Percentiles rank a stretch among this genome's conserved stretches.
phyloP scores from a whole-genome alignment of 2,888 invertebrate genomes.

The Eulithis testata region DNA sequence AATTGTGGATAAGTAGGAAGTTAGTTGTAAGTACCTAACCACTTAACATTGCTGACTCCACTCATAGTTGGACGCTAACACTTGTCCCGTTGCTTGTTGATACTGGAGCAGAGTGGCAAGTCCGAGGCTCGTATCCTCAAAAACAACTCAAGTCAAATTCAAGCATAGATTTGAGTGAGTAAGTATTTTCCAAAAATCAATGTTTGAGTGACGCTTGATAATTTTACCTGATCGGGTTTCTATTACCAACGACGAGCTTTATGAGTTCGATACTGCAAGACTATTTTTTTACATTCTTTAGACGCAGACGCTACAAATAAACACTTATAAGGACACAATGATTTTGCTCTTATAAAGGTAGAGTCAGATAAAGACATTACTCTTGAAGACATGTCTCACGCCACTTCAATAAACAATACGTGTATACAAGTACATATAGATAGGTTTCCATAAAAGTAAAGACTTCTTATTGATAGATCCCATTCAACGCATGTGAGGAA shows the following conservation, averaged over 20 bases:
- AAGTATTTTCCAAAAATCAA: too few species aligned
- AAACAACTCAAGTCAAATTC: too few species aligned
- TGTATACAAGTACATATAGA: background rate
- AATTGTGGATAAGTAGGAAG: slow-evolving; percentile 43
- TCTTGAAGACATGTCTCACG: slow-evolving; percentile 5
- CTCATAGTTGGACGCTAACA: slow-evolving; percentile 41
- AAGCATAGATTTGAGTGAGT: too few species aligned
- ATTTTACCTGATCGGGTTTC: too few species aligned
- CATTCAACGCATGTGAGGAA: slow-evolving; percentile 22
- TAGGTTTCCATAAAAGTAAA: slow-evolving; percentile 21
- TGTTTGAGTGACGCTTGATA: too few species aligned
- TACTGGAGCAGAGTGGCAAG: slow-evolving; percentile 43
- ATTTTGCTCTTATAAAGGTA: slow-evolving; percentile 26
- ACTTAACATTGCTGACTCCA: slow-evolving; percentile 39
- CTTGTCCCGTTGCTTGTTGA: slow-evolving; percentile 56
- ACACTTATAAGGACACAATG: slow-evolving; percentile 25
- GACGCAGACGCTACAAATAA: slow-evolving; percentile 16
- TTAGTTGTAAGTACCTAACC: slow-evolving; percentile 39
- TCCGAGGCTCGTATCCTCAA: too few species aligned
- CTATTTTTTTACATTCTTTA: slow-evolving; percentile 29
- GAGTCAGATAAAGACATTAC: slow-evolving; percentile 23
- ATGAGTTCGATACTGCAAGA: background rate
- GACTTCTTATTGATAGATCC: slow-evolving; percentile 20
- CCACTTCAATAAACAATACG: slow-evolving; percentile 23
- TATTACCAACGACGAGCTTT: background rate